Percentiles rank a stretch among this genome's conserved stretches.
Evolutionary conservation across 1,140 invertebrate genomes (phyloP).

Genomic region (Drosophila sproati): DNA sequence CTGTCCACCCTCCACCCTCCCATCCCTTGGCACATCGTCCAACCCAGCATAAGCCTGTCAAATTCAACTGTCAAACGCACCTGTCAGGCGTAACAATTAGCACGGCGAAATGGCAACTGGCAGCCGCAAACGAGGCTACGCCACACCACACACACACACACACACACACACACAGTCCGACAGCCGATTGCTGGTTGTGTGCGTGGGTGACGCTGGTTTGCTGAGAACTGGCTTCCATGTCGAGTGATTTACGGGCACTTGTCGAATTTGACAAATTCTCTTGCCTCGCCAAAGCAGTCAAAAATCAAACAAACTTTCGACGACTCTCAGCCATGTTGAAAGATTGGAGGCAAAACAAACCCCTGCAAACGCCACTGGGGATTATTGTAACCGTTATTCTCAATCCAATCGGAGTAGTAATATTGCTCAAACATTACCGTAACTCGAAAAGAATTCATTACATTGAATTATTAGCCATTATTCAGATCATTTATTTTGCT

Average conservation of each 20-base stretch:
- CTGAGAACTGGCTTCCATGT: conserved; percentile 19
- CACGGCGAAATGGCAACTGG: conserved; percentile 59
- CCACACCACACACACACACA: not conserved
- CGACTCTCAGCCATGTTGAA: too few relatives aligned
- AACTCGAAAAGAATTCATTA: too few relatives aligned
- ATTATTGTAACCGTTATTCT: too few relatives aligned
- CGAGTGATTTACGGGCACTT: conserved; percentile 72
- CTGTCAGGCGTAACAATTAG: conserved; percentile 81
- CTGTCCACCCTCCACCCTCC: too few relatives aligned
- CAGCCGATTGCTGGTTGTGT: conserved; percentile 8
- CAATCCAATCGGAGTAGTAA: too few relatives aligned
- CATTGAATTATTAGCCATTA: not conserved
- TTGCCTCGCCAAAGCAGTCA: conserved; percentile 16
- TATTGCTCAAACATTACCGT: too few relatives aligned
- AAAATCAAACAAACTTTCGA: conserved; percentile 11
- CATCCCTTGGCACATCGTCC: not conserved
- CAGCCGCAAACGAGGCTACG: conserved; percentile 51
- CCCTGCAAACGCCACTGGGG: not conserved
- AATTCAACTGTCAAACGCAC: conserved; percentile 80
- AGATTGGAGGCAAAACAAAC: too few relatives aligned
- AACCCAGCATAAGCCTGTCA: conserved; percentile 44
- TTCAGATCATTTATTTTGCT: not conserved
- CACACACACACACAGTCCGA: not conserved
- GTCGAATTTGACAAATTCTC: conserved; percentile 78
- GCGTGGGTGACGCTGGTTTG: conserved; percentile 5